Conservation (phyloP, 1,140 invertebrate genomes). For the Pseudomyrmex sp. region DNA sequence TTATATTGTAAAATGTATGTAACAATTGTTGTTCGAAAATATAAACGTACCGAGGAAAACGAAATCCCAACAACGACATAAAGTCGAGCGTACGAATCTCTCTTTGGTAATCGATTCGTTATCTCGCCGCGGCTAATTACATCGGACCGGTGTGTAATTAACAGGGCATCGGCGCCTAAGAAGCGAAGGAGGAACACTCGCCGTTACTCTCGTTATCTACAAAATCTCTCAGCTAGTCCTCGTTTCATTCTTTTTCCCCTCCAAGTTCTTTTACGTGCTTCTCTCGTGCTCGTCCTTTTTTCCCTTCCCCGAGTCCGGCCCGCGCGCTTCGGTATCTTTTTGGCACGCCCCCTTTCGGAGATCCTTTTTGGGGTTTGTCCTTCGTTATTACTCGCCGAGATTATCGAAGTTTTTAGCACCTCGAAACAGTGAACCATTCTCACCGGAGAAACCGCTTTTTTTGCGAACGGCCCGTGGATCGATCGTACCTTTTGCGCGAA, state of each 20-base stretch:
- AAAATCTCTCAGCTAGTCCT: conserved; percentile 69
- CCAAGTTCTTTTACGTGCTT: conserved; percentile 41
- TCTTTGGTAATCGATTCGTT: conserved; percentile 77
- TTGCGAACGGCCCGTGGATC: conserved; percentile 36
- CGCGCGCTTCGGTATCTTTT: conserved; percentile 52
- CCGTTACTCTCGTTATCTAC: conserved; percentile 75
- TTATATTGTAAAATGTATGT: no score
- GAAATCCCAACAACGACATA: no score
- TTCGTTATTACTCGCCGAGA: conserved; percentile 67
- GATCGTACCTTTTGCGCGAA: conserved; percentile 44
- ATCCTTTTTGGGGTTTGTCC: conserved; percentile 62
- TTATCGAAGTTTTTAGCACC: conserved; percentile 72
- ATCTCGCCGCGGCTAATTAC: conserved; percentile 75
- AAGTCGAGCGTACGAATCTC: not conserved
- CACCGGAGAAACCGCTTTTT: not conserved
- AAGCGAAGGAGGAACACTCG: conserved; percentile 67
- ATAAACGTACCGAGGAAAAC: no score
- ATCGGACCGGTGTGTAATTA: conserved; percentile 75
- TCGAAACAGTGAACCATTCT: conserved; percentile 22
- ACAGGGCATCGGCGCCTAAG: conserved; percentile 68
- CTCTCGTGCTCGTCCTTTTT: conserved; percentile 58
- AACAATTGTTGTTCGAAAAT: no score
- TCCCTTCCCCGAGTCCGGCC: not conserved
- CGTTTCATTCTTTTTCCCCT: conserved; percentile 47
- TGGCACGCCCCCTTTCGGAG: conserved; percentile 38